These are phyloP conservation scores for Coilia nasus DNA, from an alignment of 2,797 vertebrate genomes.

Conservation along the genomic window DNA sequence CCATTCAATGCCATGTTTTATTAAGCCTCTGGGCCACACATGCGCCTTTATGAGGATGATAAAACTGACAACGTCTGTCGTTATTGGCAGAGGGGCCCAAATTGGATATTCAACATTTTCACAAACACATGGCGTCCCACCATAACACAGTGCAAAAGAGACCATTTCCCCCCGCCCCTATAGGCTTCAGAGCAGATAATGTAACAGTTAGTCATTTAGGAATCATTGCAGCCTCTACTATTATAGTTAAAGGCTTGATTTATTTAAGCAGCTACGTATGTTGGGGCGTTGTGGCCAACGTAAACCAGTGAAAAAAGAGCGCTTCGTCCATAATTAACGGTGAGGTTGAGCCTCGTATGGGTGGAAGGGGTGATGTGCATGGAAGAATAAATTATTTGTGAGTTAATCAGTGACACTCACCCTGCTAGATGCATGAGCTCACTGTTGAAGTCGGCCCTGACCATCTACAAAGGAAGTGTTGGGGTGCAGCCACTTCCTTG, in stretches of 20 bases:
- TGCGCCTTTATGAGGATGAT: not conserved
- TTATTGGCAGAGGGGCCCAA: conserved; percentile 10
- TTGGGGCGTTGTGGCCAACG: not conserved
- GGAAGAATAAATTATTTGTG: conserved; percentile 1
- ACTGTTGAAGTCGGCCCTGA: not conserved
- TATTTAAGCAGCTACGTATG: not conserved
- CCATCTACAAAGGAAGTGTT: not conserved
- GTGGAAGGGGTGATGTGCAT: not conserved
- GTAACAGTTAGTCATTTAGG: not conserved
- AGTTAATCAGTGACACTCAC: conserved; percentile 31
- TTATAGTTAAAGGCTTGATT: conserved; percentile 1
- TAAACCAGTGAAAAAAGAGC: not conserved
- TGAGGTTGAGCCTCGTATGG: not conserved
- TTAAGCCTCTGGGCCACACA: conserved; percentile 4
- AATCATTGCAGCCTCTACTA: not conserved
- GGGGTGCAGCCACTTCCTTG: not conserved
- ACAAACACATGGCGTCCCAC: conserved; percentile 24
- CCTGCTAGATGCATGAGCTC: not conserved
- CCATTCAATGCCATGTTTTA: conserved; percentile 26
- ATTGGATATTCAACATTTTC: conserved; percentile 17
- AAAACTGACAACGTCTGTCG: conserved; percentile 22
- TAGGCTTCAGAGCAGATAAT: not conserved
- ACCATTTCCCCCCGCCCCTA: not conserved
- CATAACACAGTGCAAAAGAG: not conserved
- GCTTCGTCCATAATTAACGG: not conserved